Conservation (phyloP, 2,797 vertebrate species). For the Tiaroga cobitis region DNA sequence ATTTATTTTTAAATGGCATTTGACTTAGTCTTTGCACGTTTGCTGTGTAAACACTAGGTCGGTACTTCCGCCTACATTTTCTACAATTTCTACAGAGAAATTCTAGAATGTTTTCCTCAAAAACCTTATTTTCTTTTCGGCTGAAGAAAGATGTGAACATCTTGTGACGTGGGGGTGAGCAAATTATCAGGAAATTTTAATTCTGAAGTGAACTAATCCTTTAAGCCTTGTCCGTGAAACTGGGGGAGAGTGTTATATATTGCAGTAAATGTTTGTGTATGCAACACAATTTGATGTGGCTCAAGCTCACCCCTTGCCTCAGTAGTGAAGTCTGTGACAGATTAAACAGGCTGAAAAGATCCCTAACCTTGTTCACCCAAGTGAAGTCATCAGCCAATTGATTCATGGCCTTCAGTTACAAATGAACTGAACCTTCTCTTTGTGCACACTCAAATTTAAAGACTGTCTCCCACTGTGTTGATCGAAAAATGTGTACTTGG, state of each 20-base stretch:
- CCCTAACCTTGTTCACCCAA: not conserved
- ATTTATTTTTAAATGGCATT: too few species aligned
- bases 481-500: conserved; percentile 8
- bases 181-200: too few species aligned
- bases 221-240: too few species aligned
- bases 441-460: not conserved
- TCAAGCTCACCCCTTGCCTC: not conserved
- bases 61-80: too few species aligned
- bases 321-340: not conserved
- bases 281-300: not conserved
- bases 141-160: too few species aligned
- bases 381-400: conserved; percentile 14
- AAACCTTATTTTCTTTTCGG: too few species aligned
- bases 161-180: too few species aligned
- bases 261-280: not conserved
- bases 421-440: not conserved
- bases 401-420: not conserved
- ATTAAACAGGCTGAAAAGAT: conserved; percentile 6
- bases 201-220: too few species aligned
- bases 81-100: too few species aligned
- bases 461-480: not conserved
- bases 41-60: too few species aligned
- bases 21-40: too few species aligned
- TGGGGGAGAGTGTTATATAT: not conserved
- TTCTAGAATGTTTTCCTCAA: too few species aligned